A percentile compares a stretch with the other conserved stretches of the same genome.
These are phyloP conservation scores for Pagetopsis macropterus DNA, from an alignment of 2,797 vertebrate species.

Conservation along the genomic window DNA sequence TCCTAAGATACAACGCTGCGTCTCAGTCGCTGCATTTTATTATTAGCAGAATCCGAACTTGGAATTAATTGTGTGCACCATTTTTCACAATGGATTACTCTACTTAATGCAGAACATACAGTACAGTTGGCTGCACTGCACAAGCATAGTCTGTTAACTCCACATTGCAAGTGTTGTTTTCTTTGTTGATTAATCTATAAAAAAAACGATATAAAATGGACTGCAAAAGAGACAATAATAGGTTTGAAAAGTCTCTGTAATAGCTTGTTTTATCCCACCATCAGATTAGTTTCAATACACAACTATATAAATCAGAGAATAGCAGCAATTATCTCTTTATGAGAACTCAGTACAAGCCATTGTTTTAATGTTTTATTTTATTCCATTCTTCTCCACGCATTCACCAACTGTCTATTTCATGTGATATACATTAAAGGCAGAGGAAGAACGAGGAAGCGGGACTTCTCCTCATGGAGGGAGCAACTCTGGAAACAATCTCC, in stretches of 20 bases:
- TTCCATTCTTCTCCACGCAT: conserved; percentile 31
- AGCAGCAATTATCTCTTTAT: background rate
- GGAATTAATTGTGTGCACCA: background rate
- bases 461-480: conserved; percentile 31
- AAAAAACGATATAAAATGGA: background rate
- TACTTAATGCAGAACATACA: background rate
- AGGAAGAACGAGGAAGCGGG: background rate
- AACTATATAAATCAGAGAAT: background rate
- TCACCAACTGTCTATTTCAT: conserved; percentile 38
- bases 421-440: conserved; percentile 56
- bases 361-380: conserved; percentile 12
- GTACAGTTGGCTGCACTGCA: background rate
- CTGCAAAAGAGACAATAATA: background rate
- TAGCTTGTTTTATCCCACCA: background rate
- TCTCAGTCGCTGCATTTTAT: background rate
- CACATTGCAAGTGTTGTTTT: background rate
- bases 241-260: background rate
- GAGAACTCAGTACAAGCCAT: background rate
- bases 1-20: background rate
- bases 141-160: background rate
- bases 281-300: background rate
- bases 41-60: background rate
- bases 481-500: conserved; percentile 43
- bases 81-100: conserved; percentile 1
- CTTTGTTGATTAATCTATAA: background rate